Base-by-base conservation (phyloP, 2,888 invertebrate species). In the Macrosoma leucophasiata region DNA sequence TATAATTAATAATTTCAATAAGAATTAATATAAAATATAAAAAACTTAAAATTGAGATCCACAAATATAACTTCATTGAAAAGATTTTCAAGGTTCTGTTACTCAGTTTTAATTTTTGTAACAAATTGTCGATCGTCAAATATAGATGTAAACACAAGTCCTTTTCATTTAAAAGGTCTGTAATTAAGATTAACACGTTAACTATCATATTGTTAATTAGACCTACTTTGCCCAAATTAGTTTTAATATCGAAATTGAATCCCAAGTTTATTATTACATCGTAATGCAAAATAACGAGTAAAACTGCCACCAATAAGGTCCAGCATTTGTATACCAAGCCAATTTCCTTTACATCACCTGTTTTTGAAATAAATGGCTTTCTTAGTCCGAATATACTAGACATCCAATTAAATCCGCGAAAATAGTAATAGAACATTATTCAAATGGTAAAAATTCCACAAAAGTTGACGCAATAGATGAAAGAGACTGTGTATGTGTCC, bases 361-460 rank as follows among this genome's bases (percentile, higher is more conserved):
- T 27, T 8, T 27, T 15, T 7, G 15, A 25, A 20, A 39, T 23
- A 34, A 58, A 55, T 4, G 65, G 61, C 33, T 61, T 64, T 29
- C 46, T 37, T n/a, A 61, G 15, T 3, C 65, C 69, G 37, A 61
- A 58, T 11, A 55, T 3, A 15, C 29, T 37, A 33, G 39, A 58
- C 20, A 61, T 8, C 32, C 42, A 53, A 25, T 58, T 58, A 22
- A 54, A 62, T 28, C 46, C 21, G 10, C 50, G 40, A 17, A 66
- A 52, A 38, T 62, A 52, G 15, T 47, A 34, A 30, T 64, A 61
- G 42, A 65, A 52, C 64, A 62, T 67, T 33, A 35, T 50, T n/a
- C n/a, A n/a, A n/a, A n/a, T n/a, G n/a, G n/a, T n/a, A n/a, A n/a
- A n/a, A n/a, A n/a, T n/a, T n/a, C n/a, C n/a, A n/a, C n/a, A n/a